Base-by-base conservation (phyloP, 2,797 vertebrate genomes). In the Nasua narica region DNA sequence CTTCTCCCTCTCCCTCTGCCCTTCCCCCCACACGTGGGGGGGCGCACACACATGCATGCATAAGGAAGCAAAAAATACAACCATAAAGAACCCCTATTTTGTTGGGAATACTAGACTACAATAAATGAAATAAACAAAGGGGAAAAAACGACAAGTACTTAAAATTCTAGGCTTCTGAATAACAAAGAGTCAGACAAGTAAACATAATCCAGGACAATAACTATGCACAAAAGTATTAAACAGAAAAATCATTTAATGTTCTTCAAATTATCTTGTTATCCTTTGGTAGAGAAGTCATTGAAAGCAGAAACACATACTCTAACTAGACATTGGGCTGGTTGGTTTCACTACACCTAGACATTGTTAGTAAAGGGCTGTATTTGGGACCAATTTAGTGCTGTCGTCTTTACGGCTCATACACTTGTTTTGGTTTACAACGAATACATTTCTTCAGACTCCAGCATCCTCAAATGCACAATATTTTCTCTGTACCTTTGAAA, bases 111-210 rank as follows among this genome's bases (percentile, higher is more conserved):
- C 85, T 85, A 94, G 11, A 69, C 46, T 52, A 79, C 86, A 35
- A 76, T 54, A 87, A 92, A 70, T 56, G 35, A 93, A 93, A 87
- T 77, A 83, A 81, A 96, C 56, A 84, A 84, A 86, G 48, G 25
- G 4, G 32, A 54, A 67, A 74, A 70, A 40, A 11, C 0, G 16
- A 52, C 32, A 81, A 67, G 70, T 16, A 72, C 19, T n/a, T 54
- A 35, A 95, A 91, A 79, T 70, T 86, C 48, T 74, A 94, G 82
- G 35, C 85, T n/a, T 46, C 54, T 79, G 69, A 91, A 65, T 91
- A 89, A 87, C 60, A 72, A 90, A 88, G 48, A 82, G 29, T 35
- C 12, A 69, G 13, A 50, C 15, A n/a, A 72, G 25, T 37, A 93
- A 88, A 56, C 50, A 67, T 10, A 84, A 82, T 81, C 56, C 69